A percentile compares a stretch with the other conserved stretches of the same genome.
Conservation (phyloP, 2,113 vertebrate species). For the Chaenogobius annularis region DNA sequence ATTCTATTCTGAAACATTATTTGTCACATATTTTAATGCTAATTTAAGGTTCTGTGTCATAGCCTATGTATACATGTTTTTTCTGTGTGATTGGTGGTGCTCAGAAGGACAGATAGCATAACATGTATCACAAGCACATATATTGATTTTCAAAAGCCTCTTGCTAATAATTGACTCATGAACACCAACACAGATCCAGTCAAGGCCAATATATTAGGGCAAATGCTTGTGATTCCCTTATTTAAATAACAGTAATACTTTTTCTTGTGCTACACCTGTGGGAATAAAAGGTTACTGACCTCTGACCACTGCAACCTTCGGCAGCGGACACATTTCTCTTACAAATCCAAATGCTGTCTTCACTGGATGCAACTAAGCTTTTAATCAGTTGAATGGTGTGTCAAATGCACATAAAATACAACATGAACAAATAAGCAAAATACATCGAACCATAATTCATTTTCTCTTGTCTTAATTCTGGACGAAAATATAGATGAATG, state of each 20-base stretch:
- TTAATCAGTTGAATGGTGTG: slow-evolving; percentile 32
- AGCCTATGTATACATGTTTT: not conserved
- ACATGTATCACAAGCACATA: not conserved
- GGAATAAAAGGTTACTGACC: not conserved
- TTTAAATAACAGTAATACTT: not conserved
- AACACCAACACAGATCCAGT: not conserved
- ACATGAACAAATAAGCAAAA: slow-evolving; percentile 40
- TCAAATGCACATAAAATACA: slow-evolving; percentile 21
- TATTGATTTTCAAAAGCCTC: not conserved
- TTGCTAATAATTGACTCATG: not conserved
- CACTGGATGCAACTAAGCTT: not conserved
- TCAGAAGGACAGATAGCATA: not conserved
- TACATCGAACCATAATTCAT: slow-evolving; percentile 45
- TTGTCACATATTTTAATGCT: not conserved
- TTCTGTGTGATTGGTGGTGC: not conserved
- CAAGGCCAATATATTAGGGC: not conserved
- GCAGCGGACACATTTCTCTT: not conserved
- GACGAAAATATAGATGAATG: slow-evolving; percentile 43
- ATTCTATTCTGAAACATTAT: not conserved
- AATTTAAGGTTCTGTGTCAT: not conserved
- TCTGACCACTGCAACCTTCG: slow-evolving; percentile 6
- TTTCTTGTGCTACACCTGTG: not conserved
- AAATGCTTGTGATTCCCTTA: not conserved
- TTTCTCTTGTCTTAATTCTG: slow-evolving; percentile 23
- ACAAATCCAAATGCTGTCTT: not conserved